Conservation (phyloP, 2,113 vertebrate genomes). For the Cnemophilus loriae region DNA sequence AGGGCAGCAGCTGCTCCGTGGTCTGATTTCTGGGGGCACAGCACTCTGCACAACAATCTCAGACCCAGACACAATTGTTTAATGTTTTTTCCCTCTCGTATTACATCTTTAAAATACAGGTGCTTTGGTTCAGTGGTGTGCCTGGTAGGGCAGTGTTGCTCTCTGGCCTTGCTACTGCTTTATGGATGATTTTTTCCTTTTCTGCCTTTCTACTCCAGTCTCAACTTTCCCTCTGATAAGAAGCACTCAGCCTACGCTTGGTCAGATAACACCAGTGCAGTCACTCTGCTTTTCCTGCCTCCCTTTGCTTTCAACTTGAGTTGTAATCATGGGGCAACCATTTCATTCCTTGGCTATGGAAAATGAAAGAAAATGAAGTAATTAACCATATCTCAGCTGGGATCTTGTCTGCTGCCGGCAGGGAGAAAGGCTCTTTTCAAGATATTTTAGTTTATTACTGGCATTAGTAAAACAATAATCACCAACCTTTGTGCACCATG, state of each 20-base stretch:
- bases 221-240: not conserved
- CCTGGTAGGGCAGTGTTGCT: not conserved
- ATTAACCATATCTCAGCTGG: not conserved
- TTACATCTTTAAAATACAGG: not conserved
- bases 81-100: rapidly evolving
- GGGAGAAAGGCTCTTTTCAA: not conserved
- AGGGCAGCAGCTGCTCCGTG: rapidly evolving
- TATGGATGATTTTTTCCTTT: not conserved
- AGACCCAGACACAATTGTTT: not conserved
- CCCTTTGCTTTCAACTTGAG: not conserved
- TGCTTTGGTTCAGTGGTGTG: not conserved
- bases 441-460: not conserved
- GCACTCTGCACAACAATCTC: not conserved
- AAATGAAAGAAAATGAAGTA: not conserved
- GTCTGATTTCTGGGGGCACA: not conserved
- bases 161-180: not conserved
- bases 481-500: not conserved
- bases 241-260: not conserved
- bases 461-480: not conserved
- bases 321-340: not conserved
- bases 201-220: not conserved
- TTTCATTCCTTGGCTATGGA: not conserved
- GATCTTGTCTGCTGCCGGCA: not conserved
- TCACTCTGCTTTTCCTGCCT: not conserved
- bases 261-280: not conserved